Conservation (phyloP, 2,888 invertebrate species). For the Platycheirus albimanus region DNA sequence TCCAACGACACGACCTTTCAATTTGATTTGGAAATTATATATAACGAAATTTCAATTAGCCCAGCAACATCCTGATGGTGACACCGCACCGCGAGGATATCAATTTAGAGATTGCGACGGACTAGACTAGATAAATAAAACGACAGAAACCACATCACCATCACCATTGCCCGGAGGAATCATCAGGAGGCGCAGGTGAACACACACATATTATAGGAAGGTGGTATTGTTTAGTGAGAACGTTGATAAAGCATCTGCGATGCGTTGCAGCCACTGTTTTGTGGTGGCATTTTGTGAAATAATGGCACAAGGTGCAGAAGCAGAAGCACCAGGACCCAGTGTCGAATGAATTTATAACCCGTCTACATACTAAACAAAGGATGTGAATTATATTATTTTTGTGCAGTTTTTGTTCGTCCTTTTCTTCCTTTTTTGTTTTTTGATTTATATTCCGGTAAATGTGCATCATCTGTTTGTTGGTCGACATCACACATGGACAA, state of each 20-base stretch:
- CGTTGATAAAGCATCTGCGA: conserved; percentile 14
- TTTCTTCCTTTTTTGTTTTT: neutral
- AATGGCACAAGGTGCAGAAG: conserved; percentile 54
- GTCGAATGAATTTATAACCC: conserved; percentile 27
- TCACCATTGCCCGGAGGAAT: conserved; percentile 1
- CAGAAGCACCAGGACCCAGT: too few relatives aligned
- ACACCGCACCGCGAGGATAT: conserved; percentile 55
- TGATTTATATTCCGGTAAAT: conserved; percentile 22
- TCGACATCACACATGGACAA: neutral
- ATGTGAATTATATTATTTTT: conserved; percentile 59
- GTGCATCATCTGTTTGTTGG: conserved; percentile 22
- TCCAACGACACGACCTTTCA: conserved; percentile 52
- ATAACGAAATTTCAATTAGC: conserved; percentile 54
- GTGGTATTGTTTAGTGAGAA: too few relatives aligned
- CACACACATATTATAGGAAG: too few relatives aligned
- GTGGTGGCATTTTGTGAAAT: conserved; percentile 48
- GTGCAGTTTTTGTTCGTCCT: conserved; percentile 48
- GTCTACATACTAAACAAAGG: conserved; percentile 7
- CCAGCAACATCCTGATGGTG: conserved; percentile 17
- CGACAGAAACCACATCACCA: neutral
- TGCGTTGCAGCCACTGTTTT: conserved; percentile 9
- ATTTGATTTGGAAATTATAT: conserved; percentile 26
- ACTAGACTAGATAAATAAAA: conserved; percentile 3
- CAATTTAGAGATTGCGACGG: conserved; percentile 40
- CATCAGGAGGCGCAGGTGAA: conserved; percentile 52